phyloP scores from a whole-genome alignment of 2,888 invertebrate genomes.

The Amblyjoppa proteus region DNA sequence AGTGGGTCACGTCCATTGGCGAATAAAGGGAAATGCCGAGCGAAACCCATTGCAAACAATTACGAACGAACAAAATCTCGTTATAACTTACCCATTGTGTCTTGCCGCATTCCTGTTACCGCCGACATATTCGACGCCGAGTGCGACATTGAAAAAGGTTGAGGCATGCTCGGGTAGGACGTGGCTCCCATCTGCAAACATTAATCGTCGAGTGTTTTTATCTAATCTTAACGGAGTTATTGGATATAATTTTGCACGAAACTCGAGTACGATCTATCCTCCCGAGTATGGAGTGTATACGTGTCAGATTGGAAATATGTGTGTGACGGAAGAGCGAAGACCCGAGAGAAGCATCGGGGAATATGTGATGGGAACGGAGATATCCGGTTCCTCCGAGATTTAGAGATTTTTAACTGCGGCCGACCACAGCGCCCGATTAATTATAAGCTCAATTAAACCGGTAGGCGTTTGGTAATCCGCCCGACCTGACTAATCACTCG shows the following conservation, averaged over 20 bases:
- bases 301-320: background rate
- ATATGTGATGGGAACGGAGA: slow-evolving; percentile 53
- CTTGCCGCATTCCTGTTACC: slow-evolving; percentile 94
- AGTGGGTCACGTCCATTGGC: background rate
- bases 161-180: slow-evolving; percentile 96
- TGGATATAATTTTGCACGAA: background rate
- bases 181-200: slow-evolving; percentile 94
- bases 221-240: background rate
- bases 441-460: slow-evolving; percentile 82
- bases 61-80: slow-evolving; percentile 29
- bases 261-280: background rate
- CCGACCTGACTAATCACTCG: slow-evolving; percentile 82
- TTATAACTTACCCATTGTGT: slow-evolving; percentile 91
- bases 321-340: background rate
- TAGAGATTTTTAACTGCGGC: slow-evolving; percentile 56
- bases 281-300: background rate
- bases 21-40: background rate
- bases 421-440: slow-evolving; percentile 71
- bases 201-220: background rate
- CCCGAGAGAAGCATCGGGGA: slow-evolving; percentile 7
- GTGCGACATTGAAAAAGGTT: slow-evolving; percentile 98
- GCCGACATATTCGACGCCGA: slow-evolving; percentile 95
- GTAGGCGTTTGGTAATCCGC: slow-evolving; percentile 82
- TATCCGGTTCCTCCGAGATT: slow-evolving; percentile 7
- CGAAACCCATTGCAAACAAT: background rate